Evolutionary conservation across 2,113 vertebrate species (phyloP).

Genomic region (Alaudala cheleensis): DNA sequence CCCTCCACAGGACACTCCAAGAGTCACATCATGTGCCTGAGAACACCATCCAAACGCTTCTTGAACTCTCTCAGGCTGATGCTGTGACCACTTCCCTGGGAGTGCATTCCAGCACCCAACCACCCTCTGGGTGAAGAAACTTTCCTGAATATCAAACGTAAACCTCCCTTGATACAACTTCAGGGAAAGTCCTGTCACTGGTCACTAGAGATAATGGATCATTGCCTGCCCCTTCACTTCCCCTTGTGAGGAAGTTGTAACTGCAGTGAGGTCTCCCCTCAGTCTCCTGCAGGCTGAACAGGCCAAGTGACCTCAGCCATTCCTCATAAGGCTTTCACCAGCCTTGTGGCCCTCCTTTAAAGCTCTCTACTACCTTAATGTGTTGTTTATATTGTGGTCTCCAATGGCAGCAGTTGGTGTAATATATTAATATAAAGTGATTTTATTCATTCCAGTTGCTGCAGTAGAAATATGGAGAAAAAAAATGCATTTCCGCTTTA

Average conservation of each 20-base stretch:
- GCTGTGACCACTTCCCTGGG: background rate
- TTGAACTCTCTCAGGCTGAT: background rate
- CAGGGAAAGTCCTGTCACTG: background rate
- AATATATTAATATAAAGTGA: background rate
- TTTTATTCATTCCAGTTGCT: background rate
- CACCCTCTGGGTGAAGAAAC: background rate
- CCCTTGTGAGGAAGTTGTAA: background rate
- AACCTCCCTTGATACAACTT: background rate
- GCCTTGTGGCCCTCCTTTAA: background rate
- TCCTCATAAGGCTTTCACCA: background rate
- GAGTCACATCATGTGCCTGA: background rate
- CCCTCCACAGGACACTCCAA: background rate
- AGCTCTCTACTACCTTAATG: background rate
- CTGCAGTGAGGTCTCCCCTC: background rate
- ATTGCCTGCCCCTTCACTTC: background rate
- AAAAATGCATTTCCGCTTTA: background rate
- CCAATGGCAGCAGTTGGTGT: background rate
- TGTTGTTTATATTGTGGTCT: background rate
- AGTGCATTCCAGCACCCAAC: rapidly evolving
- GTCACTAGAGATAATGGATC: background rate
- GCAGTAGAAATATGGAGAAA: background rate
- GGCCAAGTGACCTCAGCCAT: background rate
- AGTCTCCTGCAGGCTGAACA: background rate
- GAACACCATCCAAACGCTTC: rapidly evolving
- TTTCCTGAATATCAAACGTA: background rate